Conservation (phyloP, 1,140 invertebrate genomes). For the Tetramorium alpestre region DNA sequence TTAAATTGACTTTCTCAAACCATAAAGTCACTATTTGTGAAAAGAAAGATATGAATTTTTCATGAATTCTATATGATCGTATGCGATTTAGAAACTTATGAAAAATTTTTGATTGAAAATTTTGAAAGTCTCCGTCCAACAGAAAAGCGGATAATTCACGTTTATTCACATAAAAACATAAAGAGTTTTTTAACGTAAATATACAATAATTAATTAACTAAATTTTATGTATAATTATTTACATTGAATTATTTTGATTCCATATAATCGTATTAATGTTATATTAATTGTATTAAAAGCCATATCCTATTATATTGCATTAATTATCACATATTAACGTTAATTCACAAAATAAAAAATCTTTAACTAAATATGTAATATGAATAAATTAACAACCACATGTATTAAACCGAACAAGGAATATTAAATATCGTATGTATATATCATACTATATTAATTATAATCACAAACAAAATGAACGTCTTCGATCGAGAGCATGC, state of each 20-base stretch:
- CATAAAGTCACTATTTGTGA: not conserved
- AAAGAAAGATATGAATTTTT: not conserved
- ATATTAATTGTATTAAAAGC: not conserved
- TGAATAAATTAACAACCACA: too few species aligned
- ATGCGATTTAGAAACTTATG: not conserved
- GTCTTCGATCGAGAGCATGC: not conserved
- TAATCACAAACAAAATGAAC: not conserved
- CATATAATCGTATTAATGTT: not conserved
- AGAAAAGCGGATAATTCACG: not conserved
- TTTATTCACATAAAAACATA: not conserved
- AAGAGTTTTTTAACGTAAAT: not conserved
- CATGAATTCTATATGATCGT: not conserved
- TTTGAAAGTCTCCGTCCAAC: not conserved
- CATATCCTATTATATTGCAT: not conserved
- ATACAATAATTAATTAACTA: not conserved
- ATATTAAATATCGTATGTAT: not conserved
- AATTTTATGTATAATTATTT: not conserved
- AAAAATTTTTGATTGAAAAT: not conserved
- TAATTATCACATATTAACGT: not conserved
- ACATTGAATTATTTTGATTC: not conserved
- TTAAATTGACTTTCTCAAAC: not conserved
- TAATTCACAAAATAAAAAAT: not conserved
- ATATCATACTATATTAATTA: not conserved
- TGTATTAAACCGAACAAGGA: too few species aligned
- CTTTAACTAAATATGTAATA: too few species aligned